Conservation (phyloP, 1,140 invertebrate species). For the Daktulosphaira vitifoliae region DNA sequence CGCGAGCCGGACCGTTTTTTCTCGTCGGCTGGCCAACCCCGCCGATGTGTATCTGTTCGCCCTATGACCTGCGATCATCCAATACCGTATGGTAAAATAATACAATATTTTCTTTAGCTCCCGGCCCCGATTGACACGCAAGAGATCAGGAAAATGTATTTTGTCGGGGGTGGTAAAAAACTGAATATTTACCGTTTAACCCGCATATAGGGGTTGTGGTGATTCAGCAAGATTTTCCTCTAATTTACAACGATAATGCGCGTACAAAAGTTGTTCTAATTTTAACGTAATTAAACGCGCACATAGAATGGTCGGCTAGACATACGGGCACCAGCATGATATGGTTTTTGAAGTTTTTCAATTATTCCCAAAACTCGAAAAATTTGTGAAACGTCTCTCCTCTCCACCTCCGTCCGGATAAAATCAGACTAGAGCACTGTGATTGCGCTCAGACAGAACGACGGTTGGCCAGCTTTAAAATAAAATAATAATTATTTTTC, state of each 20-base stretch:
- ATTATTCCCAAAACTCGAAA: neutral
- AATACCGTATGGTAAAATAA: slow-evolving; percentile 13
- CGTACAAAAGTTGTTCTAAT: slow-evolving; percentile 21
- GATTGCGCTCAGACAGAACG: too few relatives aligned
- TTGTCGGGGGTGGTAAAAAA: slow-evolving; percentile 3
- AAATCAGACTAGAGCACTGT: too few relatives aligned
- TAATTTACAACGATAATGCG: slow-evolving; percentile 9
- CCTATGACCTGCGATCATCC: slow-evolving; percentile 12
- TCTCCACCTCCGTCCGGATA: too few relatives aligned
- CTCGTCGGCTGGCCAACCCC: too few relatives aligned
- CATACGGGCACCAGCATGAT: slow-evolving; percentile 31
- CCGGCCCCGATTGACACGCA: neutral
- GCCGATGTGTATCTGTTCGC: slow-evolving; percentile 10
- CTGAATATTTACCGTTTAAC: neutral
- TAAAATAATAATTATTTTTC: too few relatives aligned
- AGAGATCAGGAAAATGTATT: neutral
- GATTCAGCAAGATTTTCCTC: slow-evolving; percentile 25
- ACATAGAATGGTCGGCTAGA: slow-evolving; percentile 5
- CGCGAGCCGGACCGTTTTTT: neutral
- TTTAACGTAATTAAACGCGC: slow-evolving; percentile 7
- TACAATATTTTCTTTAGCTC: neutral
- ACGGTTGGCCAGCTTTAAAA: too few relatives aligned
- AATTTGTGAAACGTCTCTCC: too few relatives aligned
- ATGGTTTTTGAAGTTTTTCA: neutral
- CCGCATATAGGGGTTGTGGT: slow-evolving; percentile 27